Base-by-base conservation (phyloP, 2,888 invertebrate species). In the Atethmia centrago region DNA sequence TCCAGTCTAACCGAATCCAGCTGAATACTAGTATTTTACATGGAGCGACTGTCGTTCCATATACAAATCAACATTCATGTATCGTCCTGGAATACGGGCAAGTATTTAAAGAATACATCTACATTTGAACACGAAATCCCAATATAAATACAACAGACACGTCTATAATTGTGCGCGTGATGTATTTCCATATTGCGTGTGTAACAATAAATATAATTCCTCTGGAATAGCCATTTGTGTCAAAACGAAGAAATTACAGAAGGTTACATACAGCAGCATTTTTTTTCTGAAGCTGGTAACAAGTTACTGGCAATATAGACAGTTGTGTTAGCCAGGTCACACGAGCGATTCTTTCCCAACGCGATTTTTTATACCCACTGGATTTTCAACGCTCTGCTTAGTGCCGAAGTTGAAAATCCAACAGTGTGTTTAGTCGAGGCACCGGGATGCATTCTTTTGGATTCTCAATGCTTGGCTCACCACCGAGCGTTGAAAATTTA, bases 171-270 rank as follows among this genome's bases (percentile, higher is more conserved):
- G 66, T 49, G 58, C 47, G 42, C 25, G 64, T 85, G 83, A 86
- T 85, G 70, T 80, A 85, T 85, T 77, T 83, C n/a, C 77, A 71
- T 70, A 85, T 85, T 80, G 87, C 85, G 83, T 85, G 85, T 74
- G 58, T 64, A 82, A 80, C 83, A 77, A 85, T 80, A 79, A 79
- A 73, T 62, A 69, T 53, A 14, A 62, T 65, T 71, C 66, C 58
- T 59, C 58, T 45, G 53, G 45, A 65, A 74, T 45, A 67, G 49
- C 25, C 64, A 75, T 81, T 79, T 74, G 47, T 28, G 67, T 0
- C 12, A 55, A 2, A 0, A 10, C 0, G 10, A 40, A 31, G 7
- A 31, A 36, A 31, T 21, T 0, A 12, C 71, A 81, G 61, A 69
- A 81, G 80, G 64, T 31, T 31, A 2, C 2, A 2, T 31, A 4